Base-by-base conservation (phyloP, 2,888 invertebrate species). In the Thymelicus acteon region DNA sequence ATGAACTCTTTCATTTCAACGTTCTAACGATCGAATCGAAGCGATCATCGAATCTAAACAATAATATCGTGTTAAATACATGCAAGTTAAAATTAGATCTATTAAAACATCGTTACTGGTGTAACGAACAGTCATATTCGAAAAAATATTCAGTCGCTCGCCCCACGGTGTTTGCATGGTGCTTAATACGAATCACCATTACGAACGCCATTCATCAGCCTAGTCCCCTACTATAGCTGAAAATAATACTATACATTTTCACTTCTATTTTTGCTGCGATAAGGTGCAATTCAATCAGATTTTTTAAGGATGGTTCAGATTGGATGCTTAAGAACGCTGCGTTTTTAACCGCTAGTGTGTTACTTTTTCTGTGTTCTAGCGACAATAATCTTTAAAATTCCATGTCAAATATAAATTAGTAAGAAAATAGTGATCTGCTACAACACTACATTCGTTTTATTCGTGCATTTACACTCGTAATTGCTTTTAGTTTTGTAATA, bases 81-180 rank as follows among this genome's bases (percentile, higher is more conserved):
- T 58, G 58, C 49, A 39, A 52, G 19, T 49, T 60, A 37, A n/a
- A 39, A 67, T 60, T 48, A 19, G 40, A 37, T 62, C 44, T 47
- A 68, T 62, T 62, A 68, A 57, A 68, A 54, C 44, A 44, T 68
- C 61, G 52, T 62, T 62, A 68, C 54, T 67, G 10, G 44, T n/a
- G 13, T 40, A 60, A n/a, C 39, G 67, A 60, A 68, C n/a, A 44
- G 40, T 44, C 19, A 47, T 68, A 62, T 68, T 62, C 54, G n/a
- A 67, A 62, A 68, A 68, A 68, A 68, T 68, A 68, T 68, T 62
- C 61, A 68, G 54, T 62, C 62, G 54, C 61, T n/a, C 62, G 54
- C 75, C 77, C 76, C 76, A 76, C 73, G 75, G 75, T 78, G 79
- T 80, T 82, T 78, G 81, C 76, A 77, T 76, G 77, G 77, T 76